Evolutionary conservation across 2,888 invertebrate species (phyloP).

Genomic region (Eupithecia exiguata): DNA sequence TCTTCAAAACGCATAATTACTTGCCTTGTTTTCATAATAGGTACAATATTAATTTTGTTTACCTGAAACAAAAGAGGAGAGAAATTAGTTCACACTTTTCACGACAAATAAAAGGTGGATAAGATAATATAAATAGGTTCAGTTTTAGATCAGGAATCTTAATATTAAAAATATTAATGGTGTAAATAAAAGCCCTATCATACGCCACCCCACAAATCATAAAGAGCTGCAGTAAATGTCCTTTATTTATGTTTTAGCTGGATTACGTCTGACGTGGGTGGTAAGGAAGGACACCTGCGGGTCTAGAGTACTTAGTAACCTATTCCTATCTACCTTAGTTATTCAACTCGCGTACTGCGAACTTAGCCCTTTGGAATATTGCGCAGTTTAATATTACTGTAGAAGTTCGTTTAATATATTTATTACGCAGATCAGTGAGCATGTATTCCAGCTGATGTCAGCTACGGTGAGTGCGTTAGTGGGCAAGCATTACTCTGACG

Average conservation of each 20-base stretch:
- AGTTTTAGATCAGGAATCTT: background rate
- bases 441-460: too few species aligned
- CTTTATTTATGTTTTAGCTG: slow-evolving; percentile 22
- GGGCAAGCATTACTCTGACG: too few species aligned
- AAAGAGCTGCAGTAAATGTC: slow-evolving; percentile 10
- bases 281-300: slow-evolving; percentile 23
- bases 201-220: background rate
- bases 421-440: too few species aligned
- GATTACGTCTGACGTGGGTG: slow-evolving; percentile 30
- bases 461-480: too few species aligned
- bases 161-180: background rate
- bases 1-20: background rate
- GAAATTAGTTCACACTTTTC: background rate
- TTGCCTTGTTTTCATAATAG: background rate
- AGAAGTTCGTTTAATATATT: background rate
- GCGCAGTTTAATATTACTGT: slow-evolving; percentile 14
- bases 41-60: background rate
- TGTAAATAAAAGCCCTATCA: background rate
- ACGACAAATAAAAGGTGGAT: too few species aligned
- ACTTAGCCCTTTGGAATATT: slow-evolving; percentile 12
- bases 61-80: slow-evolving; percentile 24
- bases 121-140: too few species aligned
- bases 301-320: slow-evolving; percentile 19
- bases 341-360: slow-evolving; percentile 4
- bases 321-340: background rate